Percentiles rank a stretch among this genome's conserved stretches.
phyloP scores from a whole-genome alignment of 1,140 invertebrate species.

The Phocides pigmalion region DNA sequence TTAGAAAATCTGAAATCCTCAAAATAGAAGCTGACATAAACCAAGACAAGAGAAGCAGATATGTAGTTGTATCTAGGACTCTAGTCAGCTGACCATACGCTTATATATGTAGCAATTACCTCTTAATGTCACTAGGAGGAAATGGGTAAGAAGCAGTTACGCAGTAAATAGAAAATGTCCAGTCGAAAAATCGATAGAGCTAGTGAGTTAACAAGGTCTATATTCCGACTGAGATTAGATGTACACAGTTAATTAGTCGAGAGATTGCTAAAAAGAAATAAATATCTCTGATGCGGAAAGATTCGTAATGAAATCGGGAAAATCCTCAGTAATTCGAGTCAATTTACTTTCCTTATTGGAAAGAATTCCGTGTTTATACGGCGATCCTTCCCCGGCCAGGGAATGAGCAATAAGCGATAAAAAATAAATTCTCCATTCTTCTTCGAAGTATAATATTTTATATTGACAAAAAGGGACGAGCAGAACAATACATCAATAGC shows the following conservation, averaged over 20 bases:
- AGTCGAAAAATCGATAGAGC: no score
- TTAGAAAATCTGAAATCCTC: no score
- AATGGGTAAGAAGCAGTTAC: no score
- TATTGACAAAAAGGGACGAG: neutral
- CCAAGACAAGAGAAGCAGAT: no score
- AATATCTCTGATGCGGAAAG: constrained; percentile 26
- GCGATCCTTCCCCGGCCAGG: neutral
- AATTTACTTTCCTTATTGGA: constrained; percentile 37
- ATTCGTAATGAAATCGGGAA: constrained; percentile 28
- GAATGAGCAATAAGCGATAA: constrained; percentile 18
- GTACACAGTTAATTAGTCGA: constrained; percentile 9
- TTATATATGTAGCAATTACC: no score
- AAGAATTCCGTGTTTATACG: constrained; percentile 32
- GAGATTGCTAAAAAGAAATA: constrained; percentile 16
- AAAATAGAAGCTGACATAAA: no score
- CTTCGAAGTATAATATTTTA: neutral
- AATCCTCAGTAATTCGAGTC: constrained; percentile 36
- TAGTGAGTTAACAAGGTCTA: no score
- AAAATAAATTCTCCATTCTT: neutral
- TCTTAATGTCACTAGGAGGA: no score
- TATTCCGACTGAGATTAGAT: neutral
- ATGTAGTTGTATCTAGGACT: no score
- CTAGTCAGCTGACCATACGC: no score
- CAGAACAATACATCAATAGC: neutral
- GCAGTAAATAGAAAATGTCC: no score